phyloP scores from a whole-genome alignment of 2,113 vertebrate species.

The Syngnathus typhle region DNA sequence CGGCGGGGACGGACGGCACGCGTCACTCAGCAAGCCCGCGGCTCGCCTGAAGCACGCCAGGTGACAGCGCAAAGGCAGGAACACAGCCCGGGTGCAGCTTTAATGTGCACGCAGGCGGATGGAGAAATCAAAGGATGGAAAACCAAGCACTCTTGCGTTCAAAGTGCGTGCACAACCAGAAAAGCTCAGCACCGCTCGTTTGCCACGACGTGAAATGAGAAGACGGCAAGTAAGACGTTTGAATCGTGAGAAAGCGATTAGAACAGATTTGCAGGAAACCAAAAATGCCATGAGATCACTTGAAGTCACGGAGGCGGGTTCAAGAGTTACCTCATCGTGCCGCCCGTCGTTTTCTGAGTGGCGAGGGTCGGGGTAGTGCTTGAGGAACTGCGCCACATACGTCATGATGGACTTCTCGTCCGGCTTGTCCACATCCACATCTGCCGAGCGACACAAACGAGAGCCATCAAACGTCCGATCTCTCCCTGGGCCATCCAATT shows the following conservation, averaged over 20 bases:
- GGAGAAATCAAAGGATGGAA: slow-evolving; percentile 49
- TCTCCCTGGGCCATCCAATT: too few relatives aligned
- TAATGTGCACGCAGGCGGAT: slow-evolving; percentile 56
- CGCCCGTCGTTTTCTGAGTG: slow-evolving; percentile 73
- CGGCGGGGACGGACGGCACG: slow-evolving; percentile 23
- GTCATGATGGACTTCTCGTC: slow-evolving; percentile 99
- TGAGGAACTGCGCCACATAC: slow-evolving; percentile 95
- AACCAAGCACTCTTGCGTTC: slow-evolving; percentile 29
- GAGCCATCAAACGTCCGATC: neutral
- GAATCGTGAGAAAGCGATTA: too few relatives aligned
- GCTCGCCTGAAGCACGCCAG: slow-evolving; percentile 84
- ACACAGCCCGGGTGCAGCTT: slow-evolving; percentile 81
- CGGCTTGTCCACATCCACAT: slow-evolving; percentile 96
- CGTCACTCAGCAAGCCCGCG: slow-evolving; percentile 22
- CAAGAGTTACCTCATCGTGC: slow-evolving; percentile 76
- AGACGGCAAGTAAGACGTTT: neutral
- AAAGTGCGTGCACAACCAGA: neutral
- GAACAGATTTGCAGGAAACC: too few relatives aligned
- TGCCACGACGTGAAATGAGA: neutral
- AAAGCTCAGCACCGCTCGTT: slow-evolving; percentile 10
- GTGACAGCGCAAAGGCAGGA: slow-evolving; percentile 81
- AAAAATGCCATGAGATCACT: too few relatives aligned
- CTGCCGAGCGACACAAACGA: slow-evolving; percentile 61
- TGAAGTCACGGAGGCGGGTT: too few relatives aligned
- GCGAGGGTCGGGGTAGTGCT: slow-evolving; percentile 84